Conservation (phyloP, 2,113 vertebrate species). For the Pithys albifrons region DNA sequence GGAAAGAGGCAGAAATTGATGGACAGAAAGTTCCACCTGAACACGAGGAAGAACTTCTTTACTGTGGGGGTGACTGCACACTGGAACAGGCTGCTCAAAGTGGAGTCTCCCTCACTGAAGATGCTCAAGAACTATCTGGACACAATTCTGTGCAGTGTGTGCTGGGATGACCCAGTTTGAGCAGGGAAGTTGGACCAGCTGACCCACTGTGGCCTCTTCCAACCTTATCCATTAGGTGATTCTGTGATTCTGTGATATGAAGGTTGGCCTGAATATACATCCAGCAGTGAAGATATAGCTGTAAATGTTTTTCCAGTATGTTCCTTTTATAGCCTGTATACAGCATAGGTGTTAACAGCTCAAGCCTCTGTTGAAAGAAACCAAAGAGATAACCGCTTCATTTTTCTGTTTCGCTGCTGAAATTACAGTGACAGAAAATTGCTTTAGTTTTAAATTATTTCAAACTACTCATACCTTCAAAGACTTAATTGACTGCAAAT, state of each 20-base stretch:
- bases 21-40: background rate
- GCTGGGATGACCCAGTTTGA: background rate
- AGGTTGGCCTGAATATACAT: too few species aligned
- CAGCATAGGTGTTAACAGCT: background rate
- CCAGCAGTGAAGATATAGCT: background rate
- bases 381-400: background rate
- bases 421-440: background rate
- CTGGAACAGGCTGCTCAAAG: background rate
- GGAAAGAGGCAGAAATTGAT: background rate
- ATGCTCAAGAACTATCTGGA: fast-evolving
- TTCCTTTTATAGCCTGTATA: background rate
- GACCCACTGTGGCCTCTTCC: background rate
- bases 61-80: background rate
- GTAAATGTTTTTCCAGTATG: background rate
- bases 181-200: background rate
- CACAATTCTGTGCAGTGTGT: too few species aligned
- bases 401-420: background rate
- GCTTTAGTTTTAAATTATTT: background rate
- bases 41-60: background rate
- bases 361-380: background rate
- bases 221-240: background rate
- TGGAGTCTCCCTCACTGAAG: background rate
- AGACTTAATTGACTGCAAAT: background rate
- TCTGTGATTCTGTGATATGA: background rate
- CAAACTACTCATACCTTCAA: background rate